Conservation (phyloP, 2,113 vertebrate genomes). For the Clupea harengus region DNA sequence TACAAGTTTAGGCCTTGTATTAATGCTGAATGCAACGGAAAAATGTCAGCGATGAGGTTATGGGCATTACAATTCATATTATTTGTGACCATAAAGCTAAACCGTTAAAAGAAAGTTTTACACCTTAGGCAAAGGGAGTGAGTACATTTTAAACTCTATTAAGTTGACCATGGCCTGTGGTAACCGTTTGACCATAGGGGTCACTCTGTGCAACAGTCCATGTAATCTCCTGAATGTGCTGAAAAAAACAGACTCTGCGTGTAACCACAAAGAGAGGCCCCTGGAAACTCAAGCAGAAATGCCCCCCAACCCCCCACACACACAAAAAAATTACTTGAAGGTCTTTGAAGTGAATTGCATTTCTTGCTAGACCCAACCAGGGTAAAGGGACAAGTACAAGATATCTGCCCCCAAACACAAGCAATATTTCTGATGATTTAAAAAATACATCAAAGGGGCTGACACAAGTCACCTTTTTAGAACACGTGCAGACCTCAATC, state of each 20-base stretch:
- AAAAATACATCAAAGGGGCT: slow-evolving; percentile 13
- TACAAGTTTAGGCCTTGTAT: neutral
- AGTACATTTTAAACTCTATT: slow-evolving; percentile 75
- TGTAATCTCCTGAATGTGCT: slow-evolving; percentile 80
- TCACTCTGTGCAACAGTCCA: slow-evolving; percentile 81
- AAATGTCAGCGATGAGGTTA: neutral
- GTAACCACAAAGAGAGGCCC: slow-evolving; percentile 59
- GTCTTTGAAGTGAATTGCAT: slow-evolving; percentile 21
- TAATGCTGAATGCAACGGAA: slow-evolving; percentile 10
- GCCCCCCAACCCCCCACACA: neutral
- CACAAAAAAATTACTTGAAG: neutral
- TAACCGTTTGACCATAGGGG: slow-evolving; percentile 74
- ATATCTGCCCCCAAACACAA: slow-evolving; percentile 8
- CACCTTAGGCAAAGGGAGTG: slow-evolving; percentile 32
- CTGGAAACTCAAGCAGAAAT: slow-evolving; percentile 58
- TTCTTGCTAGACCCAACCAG: slow-evolving; percentile 9
- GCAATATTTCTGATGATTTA: neutral
- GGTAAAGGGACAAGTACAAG: neutral
- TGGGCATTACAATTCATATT: slow-evolving; percentile 27
- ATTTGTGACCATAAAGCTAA: slow-evolving; percentile 19
- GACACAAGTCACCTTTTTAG: slow-evolving; percentile 1
- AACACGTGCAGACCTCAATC: slow-evolving; percentile 1
- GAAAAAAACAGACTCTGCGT: slow-evolving; percentile 59
- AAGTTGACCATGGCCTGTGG: slow-evolving; percentile 67
- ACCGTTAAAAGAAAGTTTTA: slow-evolving; percentile 47